A percentile compares a stretch with the other conserved stretches of the same genome.
Evolutionary conservation across 2,888 invertebrate species (phyloP).

Genomic region (Volucella inanis): DNA sequence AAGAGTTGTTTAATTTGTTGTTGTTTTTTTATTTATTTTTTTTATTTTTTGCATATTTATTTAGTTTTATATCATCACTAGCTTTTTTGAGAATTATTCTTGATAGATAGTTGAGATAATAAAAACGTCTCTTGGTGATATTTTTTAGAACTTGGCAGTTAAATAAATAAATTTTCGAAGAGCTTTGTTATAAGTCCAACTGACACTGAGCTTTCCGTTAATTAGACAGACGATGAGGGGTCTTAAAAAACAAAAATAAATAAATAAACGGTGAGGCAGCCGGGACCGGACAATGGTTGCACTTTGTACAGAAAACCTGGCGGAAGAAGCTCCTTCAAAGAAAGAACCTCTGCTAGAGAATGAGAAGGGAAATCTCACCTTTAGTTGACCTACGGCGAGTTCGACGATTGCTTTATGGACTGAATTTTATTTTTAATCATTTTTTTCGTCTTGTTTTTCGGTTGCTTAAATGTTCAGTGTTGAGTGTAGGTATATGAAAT

Average conservation of each 20-base stretch:
- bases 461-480: not conserved
- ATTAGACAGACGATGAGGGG: conserved; percentile 10
- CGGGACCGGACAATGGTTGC: conserved; percentile 6
- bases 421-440: conserved; percentile 24
- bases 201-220: not conserved
- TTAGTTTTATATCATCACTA: conserved; percentile 10
- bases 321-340: not conserved
- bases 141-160: conserved; percentile 44
- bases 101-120: conserved; percentile 48
- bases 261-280: not conserved
- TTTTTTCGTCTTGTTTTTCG: not conserved
- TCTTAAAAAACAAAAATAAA: not conserved
- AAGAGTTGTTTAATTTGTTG: conserved; percentile 19
- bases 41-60: conserved; percentile 9
- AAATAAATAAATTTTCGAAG: conserved; percentile 31
- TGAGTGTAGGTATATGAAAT: conserved; percentile 11
- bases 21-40: too few relatives aligned
- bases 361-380: conserved; percentile 35
- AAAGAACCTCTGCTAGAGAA: too few relatives aligned
- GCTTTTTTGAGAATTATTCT: conserved; percentile 7
- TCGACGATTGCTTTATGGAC: conserved; percentile 59
- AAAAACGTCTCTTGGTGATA: conserved; percentile 36
- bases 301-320: conserved; percentile 1
- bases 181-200: not conserved
- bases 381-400: conserved; percentile 60